A percentile compares a stretch with the other conserved stretches of the same genome.
Evolutionary conservation across 2,113 vertebrate species (phyloP).

Genomic region (Hippoglossus stenolepis): DNA sequence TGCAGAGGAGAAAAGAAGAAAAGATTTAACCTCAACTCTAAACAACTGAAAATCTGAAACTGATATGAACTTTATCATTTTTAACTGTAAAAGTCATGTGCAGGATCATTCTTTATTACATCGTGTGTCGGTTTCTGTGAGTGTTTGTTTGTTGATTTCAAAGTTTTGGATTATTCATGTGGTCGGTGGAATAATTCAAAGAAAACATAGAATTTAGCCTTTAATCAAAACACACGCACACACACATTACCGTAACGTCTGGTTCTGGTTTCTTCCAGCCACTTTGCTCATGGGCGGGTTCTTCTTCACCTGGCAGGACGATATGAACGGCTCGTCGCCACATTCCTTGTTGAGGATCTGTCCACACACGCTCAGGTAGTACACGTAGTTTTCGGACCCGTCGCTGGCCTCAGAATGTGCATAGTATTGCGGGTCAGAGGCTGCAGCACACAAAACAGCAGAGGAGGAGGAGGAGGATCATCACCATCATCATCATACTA

Average conservation of each 20-base stretch:
- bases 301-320: constrained; percentile 89
- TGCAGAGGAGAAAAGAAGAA: constrained; percentile 49
- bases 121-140: too few species aligned
- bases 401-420: constrained; percentile 66
- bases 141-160: too few species aligned
- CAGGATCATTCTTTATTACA: neutral
- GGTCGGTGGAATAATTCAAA: too few species aligned
- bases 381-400: constrained; percentile 82
- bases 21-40: too few species aligned
- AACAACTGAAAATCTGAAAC: too few species aligned
- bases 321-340: constrained; percentile 52
- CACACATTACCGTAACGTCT: constrained; percentile 87
- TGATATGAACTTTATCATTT: too few species aligned
- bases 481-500: too few species aligned
- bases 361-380: constrained; percentile 91
- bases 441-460: constrained; percentile 27
- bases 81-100: neutral
- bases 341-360: constrained; percentile 67
- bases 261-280: constrained; percentile 88
- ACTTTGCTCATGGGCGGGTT: constrained; percentile 68
- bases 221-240: neutral
- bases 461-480: too few species aligned
- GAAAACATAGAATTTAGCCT: too few species aligned
- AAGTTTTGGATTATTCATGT: too few species aligned
- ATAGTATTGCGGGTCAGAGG: constrained; percentile 65